Evolutionary conservation across 1,140 invertebrate genomes (phyloP).

Genomic region (Brachionus rubens): DNA sequence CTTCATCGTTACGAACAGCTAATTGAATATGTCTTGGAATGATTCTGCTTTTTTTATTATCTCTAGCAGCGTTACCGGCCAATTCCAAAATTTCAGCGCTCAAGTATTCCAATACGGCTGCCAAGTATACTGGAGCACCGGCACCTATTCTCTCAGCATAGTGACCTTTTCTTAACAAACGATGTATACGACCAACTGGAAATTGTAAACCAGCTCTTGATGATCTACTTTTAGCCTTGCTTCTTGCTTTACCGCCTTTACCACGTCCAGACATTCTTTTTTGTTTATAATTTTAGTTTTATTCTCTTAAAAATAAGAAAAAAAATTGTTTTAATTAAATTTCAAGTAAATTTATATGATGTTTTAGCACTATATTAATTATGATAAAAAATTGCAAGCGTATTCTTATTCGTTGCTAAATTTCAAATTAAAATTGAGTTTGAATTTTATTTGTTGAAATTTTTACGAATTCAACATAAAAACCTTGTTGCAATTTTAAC

Average conservation of each 20-base stretch:
- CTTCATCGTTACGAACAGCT: conserved; percentile 59
- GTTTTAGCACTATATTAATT: not conserved
- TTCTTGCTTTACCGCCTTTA: conserved; percentile 65
- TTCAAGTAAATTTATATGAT: not conserved
- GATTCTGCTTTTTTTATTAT: conserved; percentile 63
- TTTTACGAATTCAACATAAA: not conserved
- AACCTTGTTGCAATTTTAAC: not conserved
- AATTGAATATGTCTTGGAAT: conserved; percentile 57
- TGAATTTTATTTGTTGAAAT: conserved; percentile 13
- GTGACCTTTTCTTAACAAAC: conserved; percentile 63
- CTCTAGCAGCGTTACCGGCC: conserved; percentile 72
- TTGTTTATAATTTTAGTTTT: not conserved
- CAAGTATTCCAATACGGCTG: conserved; percentile 58
- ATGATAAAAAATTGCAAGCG: conserved; percentile 1
- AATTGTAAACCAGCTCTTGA: conserved; percentile 69
- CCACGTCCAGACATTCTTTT: conserved; percentile 58
- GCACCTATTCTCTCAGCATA: conserved; percentile 68
- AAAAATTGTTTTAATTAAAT: not conserved
- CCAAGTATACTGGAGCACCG: conserved; percentile 59
- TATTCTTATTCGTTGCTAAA: conserved; percentile 4
- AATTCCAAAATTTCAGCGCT: conserved; percentile 63
- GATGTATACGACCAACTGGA: conserved; percentile 67
- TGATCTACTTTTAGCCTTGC: conserved; percentile 64
- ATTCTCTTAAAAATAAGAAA: not conserved
- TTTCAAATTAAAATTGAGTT: not conserved